phyloP scores from a whole-genome alignment of 2,888 invertebrate species.

The Salpingus planirostris region DNA sequence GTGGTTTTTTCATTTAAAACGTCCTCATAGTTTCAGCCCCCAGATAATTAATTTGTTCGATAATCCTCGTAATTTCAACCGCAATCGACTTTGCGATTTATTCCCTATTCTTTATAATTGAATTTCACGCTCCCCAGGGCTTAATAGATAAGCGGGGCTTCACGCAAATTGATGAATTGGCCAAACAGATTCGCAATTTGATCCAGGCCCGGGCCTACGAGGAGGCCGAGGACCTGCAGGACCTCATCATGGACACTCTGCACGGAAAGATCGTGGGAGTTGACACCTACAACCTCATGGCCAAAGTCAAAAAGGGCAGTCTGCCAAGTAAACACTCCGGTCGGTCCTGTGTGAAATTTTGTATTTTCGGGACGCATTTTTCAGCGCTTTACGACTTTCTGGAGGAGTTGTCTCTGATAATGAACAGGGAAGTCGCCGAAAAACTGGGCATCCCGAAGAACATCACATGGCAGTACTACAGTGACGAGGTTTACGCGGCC shows the following conservation, averaged over 20 bases:
- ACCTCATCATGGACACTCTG: constrained; percentile 5
- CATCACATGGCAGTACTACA: constrained; percentile 58
- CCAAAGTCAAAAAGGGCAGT: constrained; percentile 6
- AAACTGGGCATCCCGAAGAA: constrained; percentile 57
- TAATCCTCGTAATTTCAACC: too few relatives aligned
- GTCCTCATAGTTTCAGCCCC: too few relatives aligned
- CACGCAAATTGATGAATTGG: constrained; percentile 26
- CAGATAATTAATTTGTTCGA: too few relatives aligned
- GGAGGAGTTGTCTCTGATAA: constrained; percentile 39
- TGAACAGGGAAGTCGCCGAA: constrained; percentile 62
- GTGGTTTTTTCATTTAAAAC: constrained; percentile 4
- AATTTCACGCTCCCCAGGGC: constrained; percentile 23
- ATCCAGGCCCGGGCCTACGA: constrained; percentile 44
- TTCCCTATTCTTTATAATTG: constrained; percentile 16
- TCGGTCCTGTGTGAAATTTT: constrained; percentile 1
- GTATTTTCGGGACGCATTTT: too few relatives aligned
- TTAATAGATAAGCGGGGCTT: constrained; percentile 28
- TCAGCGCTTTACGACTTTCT: constrained; percentile 4
- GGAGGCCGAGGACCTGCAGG: constrained; percentile 54
- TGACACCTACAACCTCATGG: constrained; percentile 8
- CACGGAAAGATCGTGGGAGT: constrained; percentile 3
- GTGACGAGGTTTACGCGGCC: constrained; percentile 49
- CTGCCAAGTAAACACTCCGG: constrained; percentile 6
- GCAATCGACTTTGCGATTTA: constrained; percentile 7
- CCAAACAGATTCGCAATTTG: constrained; percentile 24